Evolutionary conservation across 2,888 invertebrate species (phyloP), one percentile per base, ranked within the genome.

Genomic region (Mamestra brassicae): DNA sequence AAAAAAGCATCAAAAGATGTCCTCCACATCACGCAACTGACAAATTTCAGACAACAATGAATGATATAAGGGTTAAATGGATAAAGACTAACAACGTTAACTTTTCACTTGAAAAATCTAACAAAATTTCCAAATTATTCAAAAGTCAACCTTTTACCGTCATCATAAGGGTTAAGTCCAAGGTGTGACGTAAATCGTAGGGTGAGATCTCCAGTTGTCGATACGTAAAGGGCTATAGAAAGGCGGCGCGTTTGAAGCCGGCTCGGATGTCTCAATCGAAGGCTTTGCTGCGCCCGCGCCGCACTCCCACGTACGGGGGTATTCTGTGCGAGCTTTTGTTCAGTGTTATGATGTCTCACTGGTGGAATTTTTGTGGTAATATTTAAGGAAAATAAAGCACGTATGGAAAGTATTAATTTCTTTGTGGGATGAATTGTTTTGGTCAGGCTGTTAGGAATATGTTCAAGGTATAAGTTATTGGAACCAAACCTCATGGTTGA

Each of bases 211-310:
- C 68, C 72, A 76, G 86, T 93, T 90, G 92, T 90, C 85, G 92
- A 92, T 92, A 93, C 74, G 90, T 89, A 90, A 91, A 92, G 93
- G 92, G 92, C 93, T 94, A 94, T 95, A 94, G 94, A 94, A 91
- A 89, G 86, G 94, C 96, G 96, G 96, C 88, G 74, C 93, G 92
- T 96, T 96, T 96, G 96, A 96, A 91, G 90, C 86, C 92, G 93
- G 93, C 92, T 96, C 95, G 94, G 94, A 95, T 96, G 95, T 94
- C 95, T 95, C 95, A 94, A 95, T 96, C 95, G 89, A 90, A 93
- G 92, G 93, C 94, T 95, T 94, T 91, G 92, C 93, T 90, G 92
- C 93, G 93, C 92, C 90, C 89, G 91, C 85, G 36, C 76, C 57
- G 82, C 62, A 84, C 90, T 90, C 93, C 92, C 92, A 93, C 94